Percentiles rank a stretch among this genome's conserved stretches.
Conservation (phyloP, 2,888 invertebrate species). For the Sericinus montela region DNA sequence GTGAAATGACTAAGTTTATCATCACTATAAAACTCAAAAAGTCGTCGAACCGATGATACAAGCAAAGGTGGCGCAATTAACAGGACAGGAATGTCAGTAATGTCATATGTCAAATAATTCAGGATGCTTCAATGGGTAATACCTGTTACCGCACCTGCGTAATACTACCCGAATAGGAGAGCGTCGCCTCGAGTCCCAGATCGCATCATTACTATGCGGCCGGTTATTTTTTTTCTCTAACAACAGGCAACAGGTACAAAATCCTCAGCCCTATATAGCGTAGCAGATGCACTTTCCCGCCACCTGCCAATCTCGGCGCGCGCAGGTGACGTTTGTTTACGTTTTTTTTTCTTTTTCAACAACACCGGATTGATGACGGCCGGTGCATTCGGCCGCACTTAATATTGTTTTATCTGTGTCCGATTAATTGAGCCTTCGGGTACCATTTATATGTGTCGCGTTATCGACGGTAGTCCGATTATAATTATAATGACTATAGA, state of each 20-base stretch:
- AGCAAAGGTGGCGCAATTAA: no score
- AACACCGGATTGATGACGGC: conserved; percentile 9
- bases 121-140: background rate
- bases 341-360: no score
- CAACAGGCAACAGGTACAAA: conserved; percentile 12
- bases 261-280: conserved; percentile 12
- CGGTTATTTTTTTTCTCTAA: conserved; percentile 6
- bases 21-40: no score
- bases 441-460: conserved; percentile 4
- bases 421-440: conserved; percentile 8
- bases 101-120: background rate
- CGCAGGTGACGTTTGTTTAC: conserved; percentile 66
- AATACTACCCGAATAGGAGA: background rate
- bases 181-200: background rate
- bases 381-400: background rate
- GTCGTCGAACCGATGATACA: no score
- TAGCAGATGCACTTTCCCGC: conserved; percentile 52
- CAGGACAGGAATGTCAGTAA: no score
- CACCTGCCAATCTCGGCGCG: conserved; percentile 74
- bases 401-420: conserved; percentile 7
- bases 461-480: background rate
- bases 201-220: background rate
- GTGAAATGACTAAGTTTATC: no score
- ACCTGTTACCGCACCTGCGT: conserved; percentile 4
- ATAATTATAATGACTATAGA: no score